A percentile compares a stretch with the other conserved stretches of the same genome.
These are phyloP conservation scores for Lucilia sericata DNA, from an alignment of 1,140 invertebrate genomes.

Conservation along the genomic window DNA sequence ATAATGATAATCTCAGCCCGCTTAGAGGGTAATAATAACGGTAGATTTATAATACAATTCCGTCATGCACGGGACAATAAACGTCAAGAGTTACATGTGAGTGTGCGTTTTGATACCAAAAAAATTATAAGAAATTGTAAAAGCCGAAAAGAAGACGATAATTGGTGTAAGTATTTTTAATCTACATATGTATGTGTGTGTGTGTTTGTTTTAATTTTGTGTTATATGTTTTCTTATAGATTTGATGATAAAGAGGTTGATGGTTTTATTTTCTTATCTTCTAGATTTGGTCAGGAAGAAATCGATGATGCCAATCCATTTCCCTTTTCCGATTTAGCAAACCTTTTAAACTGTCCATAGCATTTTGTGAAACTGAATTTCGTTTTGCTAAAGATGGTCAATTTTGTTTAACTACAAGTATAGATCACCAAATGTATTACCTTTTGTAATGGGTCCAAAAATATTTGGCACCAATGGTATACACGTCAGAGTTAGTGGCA, in stretches of 20 bases:
- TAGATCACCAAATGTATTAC: constrained; percentile 19
- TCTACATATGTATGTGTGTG: not conserved
- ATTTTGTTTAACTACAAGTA: not conserved
- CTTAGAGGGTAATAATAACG: not conserved
- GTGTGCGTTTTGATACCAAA: not conserved
- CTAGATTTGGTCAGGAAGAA: constrained; percentile 13
- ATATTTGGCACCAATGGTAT: not conserved
- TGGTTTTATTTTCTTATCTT: not conserved
- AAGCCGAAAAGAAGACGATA: not conserved
- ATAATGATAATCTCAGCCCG: not conserved
- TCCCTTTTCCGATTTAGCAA: not conserved
- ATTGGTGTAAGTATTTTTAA: not conserved
- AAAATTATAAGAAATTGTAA: constrained; percentile 15
- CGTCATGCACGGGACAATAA: not conserved
- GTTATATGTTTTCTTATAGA: not conserved
- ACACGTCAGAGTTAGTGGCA: not conserved
- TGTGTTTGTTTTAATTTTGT: not conserved
- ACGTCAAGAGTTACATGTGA: not conserved
- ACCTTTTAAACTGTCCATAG: not conserved
- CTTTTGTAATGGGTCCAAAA: not conserved
- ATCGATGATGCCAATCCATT: not conserved
- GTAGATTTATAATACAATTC: constrained; percentile 10
- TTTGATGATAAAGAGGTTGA: not conserved
- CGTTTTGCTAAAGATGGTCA: constrained; percentile 1
- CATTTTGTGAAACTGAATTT: not conserved